A percentile compares a stretch with the other conserved stretches of the same genome.
Conservation (phyloP, 2,888 invertebrate species). For the Caenorhabditis afra region DNA sequence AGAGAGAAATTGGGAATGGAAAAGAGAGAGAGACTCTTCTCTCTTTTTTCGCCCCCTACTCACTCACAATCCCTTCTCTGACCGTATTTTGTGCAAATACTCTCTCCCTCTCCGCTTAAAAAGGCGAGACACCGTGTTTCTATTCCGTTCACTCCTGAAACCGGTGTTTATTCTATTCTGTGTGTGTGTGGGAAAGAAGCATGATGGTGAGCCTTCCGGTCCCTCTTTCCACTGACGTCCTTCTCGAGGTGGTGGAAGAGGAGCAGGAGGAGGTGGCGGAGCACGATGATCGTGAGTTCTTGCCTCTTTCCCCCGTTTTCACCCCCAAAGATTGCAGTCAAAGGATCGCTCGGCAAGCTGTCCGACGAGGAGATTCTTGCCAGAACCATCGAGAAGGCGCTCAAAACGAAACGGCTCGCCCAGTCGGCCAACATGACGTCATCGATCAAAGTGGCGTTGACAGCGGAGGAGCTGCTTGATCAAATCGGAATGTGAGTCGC, state of each 20-base stretch:
- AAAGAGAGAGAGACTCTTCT: too few species aligned
- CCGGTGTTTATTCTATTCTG: too few species aligned
- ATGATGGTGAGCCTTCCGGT: constrained; percentile 27
- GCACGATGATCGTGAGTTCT: constrained; percentile 26
- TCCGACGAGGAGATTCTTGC: constrained; percentile 46
- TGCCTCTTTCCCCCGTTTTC: too few species aligned
- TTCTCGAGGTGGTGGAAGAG: constrained; percentile 37
- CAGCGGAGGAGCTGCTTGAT: constrained; percentile 54
- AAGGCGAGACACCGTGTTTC: too few species aligned
- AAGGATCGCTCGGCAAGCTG: constrained; percentile 37
- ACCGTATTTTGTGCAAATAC: constrained; percentile 45
- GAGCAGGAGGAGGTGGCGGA: constrained; percentile 26
- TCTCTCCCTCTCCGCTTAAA: too few species aligned
- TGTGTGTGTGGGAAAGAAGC: too few species aligned
- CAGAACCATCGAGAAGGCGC: constrained; percentile 42
- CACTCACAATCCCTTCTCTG: not conserved
- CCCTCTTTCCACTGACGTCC: constrained; percentile 26
- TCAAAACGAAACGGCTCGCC: constrained; percentile 38
- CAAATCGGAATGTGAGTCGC: constrained; percentile 60
- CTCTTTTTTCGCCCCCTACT: too few species aligned
- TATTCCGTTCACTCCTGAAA: too few species aligned
- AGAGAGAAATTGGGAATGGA: too few species aligned
- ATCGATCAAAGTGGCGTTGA: constrained; percentile 43
- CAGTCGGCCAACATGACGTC: constrained; percentile 45
- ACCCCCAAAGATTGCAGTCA: constrained; percentile 18